Evolutionary conservation across 2,797 vertebrate genomes (phyloP), one percentile per base, ranked within the genome.

Genomic region (Rachycentron canadum): DNA sequence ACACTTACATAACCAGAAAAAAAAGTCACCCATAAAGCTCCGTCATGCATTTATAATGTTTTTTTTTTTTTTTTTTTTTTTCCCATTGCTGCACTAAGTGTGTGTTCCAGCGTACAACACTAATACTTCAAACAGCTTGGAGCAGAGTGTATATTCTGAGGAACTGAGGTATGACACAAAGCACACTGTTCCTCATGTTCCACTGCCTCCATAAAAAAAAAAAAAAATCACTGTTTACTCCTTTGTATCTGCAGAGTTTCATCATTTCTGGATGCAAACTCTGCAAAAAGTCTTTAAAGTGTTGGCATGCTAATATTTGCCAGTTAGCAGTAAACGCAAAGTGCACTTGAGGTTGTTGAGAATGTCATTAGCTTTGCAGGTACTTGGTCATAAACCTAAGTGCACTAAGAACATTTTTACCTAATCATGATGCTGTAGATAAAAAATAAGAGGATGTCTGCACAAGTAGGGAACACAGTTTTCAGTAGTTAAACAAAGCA

Each of bases 41-140:
- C 34, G 77, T 68, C 76, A 88, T 89, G 88, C 89, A 90, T 90
- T 89, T 70, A 38, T 85, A 88, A 89, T 84, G 69, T 78, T 78
- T 4, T 41, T 41, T 41, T 41, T 17, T 41, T 43, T 43, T n/a
- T n/a, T n/a, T n/a, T n/a, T n/a, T n/a, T n/a, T n/a, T n/a, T n/a
- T 85, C 78, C 76, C 58, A 75, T 89, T 82, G 71, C 63, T 71
- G 60, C 80, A 43, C 68, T 67, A 23, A 26, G 60, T 80, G 60
- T 78, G 73, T 83, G 84, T 81, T 86, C 81, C 77, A 56, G 62
- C 7, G 16, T 70, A 40, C 70, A 77, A 83, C 73, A 60, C 85
- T 84, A 75, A 86, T 89, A 84, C 62, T 80, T 85, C 74, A 81
- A 86, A 81, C 40, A 56, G 84, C 59, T 47, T 41, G 40, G 40